Conservation (phyloP, 2,888 invertebrate species). For the Drosophila multiciliata region DNA sequence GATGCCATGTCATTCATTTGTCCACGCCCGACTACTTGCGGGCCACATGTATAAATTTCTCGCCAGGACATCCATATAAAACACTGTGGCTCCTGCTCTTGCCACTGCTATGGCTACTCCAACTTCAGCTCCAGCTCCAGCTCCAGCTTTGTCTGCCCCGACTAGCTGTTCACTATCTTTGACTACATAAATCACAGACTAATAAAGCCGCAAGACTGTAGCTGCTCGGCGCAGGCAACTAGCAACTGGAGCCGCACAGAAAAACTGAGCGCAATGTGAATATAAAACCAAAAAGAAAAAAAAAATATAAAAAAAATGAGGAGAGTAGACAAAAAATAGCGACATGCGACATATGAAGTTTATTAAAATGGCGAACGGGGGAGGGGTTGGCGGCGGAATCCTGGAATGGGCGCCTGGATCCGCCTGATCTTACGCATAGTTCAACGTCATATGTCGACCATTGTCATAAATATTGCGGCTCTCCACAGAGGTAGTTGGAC, state of each 20-base stretch:
- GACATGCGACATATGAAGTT: conserved; percentile 84
- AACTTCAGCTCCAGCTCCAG: conserved; percentile 1
- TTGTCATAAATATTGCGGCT: conserved; percentile 70
- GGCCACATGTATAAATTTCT: conserved; percentile 75
- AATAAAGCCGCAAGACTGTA: conserved; percentile 82
- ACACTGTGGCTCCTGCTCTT: conserved; percentile 34
- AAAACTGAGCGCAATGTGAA: conserved; percentile 51
- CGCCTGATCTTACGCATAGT: conserved; percentile 70
- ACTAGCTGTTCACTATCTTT: conserved; percentile 75
- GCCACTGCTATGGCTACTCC: not conserved
- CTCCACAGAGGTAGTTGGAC: conserved; percentile 11
- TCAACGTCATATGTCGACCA: conserved; percentile 74
- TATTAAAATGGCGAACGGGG: conserved; percentile 76
- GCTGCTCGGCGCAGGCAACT: conserved; percentile 22
- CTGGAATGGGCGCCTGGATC: conserved; percentile 3
- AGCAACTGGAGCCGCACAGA: conserved; percentile 9
- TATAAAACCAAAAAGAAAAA: conserved; percentile 45
- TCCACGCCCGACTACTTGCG: conserved; percentile 78
- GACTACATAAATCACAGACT: conserved; percentile 82
- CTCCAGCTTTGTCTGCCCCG: conserved; percentile 21
- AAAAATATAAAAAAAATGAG: conserved; percentile 19
- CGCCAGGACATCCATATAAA: conserved; percentile 63
- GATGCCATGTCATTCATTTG: conserved; percentile 76
- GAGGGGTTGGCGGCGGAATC: not conserved
- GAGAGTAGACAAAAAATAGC: conserved; percentile 68